Evolutionary conservation across 2,113 vertebrate species (phyloP).

Genomic region (Hydropotes inermis): DNA sequence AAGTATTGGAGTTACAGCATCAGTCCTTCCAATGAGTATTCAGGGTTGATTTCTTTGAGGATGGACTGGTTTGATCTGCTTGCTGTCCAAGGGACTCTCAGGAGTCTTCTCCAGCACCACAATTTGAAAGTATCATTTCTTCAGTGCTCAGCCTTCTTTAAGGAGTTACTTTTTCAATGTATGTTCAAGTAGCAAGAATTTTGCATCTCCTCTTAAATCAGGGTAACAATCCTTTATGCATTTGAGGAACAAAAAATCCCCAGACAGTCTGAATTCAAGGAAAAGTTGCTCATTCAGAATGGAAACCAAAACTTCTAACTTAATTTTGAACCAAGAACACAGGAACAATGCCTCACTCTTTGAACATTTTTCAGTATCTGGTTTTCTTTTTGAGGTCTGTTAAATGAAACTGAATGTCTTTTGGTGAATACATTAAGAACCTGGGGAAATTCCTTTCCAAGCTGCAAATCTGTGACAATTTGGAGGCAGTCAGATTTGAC

Average conservation of each 20-base stretch:
- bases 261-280: neutral
- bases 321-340: neutral
- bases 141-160: neutral
- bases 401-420: neutral
- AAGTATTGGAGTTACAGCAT: neutral
- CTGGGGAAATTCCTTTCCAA: neutral
- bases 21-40: neutral
- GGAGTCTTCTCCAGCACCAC: neutral
- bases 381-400: neutral
- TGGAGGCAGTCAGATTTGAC: neutral
- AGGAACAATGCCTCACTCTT: too few species aligned
- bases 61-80: neutral
- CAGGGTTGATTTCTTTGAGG: neutral
- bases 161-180: neutral
- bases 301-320: neutral
- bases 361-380: neutral
- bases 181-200: neutral
- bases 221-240: neutral
- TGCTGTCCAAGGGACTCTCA: neutral
- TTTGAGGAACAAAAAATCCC: neutral
- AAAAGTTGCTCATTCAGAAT: neutral
- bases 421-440: neutral
- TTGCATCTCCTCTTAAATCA: neutral
- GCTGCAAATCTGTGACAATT: neutral
- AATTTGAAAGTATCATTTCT: neutral